Conservation (phyloP, 2,888 invertebrate species). For the Caenorhabditis sulstoni region DNA sequence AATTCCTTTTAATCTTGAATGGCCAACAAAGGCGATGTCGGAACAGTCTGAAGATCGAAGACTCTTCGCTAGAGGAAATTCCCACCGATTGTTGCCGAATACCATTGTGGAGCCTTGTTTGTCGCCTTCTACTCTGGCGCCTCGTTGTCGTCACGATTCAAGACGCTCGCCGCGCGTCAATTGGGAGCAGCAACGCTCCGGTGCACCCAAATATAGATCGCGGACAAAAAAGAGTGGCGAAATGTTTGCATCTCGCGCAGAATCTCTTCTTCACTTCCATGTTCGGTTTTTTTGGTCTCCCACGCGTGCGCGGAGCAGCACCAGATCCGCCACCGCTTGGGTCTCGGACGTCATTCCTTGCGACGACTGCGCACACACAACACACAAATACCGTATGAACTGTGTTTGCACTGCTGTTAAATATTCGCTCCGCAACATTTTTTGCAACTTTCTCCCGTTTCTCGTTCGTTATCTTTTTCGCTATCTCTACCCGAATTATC, state of each 20-base stretch:
- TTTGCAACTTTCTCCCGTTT: slow-evolving; percentile 44
- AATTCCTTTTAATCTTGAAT: too few relatives aligned
- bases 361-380: slow-evolving; percentile 55
- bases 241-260: slow-evolving; percentile 39
- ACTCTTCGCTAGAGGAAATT: slow-evolving; percentile 13
- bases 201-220: slow-evolving; percentile 44
- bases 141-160: slow-evolving; percentile 55
- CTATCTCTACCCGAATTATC: slow-evolving; percentile 39
- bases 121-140: slow-evolving; percentile 20
- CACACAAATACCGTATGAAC: slow-evolving; percentile 54
- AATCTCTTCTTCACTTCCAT: slow-evolving; percentile 29
- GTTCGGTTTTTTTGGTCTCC: slow-evolving; percentile 42
- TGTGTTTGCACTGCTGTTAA: slow-evolving; percentile 57
- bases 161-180: slow-evolving; percentile 46
- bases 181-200: slow-evolving; percentile 21
- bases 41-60: slow-evolving; percentile 28
- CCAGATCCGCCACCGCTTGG: slow-evolving; percentile 36
- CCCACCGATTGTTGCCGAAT: slow-evolving; percentile 36
- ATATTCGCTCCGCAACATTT: slow-evolving; percentile 55
- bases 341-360: slow-evolving; percentile 53
- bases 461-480: slow-evolving; percentile 13
- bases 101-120: not conserved
- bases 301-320: slow-evolving; percentile 22
- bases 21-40: not conserved
- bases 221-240: slow-evolving; percentile 25